These are phyloP conservation scores for Temnothorax curvispinosus DNA, from an alignment of 1,140 invertebrate species.

Conservation along the genomic window DNA sequence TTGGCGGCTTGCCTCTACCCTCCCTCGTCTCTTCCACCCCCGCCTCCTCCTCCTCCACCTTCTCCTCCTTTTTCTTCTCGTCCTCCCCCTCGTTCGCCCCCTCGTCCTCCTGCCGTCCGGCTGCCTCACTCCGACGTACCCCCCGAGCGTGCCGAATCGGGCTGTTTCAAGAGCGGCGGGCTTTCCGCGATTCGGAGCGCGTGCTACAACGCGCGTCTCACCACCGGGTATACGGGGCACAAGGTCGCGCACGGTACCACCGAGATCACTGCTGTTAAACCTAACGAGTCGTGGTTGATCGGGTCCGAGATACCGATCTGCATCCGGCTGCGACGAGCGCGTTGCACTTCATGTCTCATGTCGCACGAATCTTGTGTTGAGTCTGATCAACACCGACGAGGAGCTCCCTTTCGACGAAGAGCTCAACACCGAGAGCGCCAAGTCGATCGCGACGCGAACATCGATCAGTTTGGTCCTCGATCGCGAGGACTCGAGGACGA, in stretches of 20 bases:
- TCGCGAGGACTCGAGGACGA: not conserved
- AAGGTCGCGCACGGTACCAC: constrained; percentile 18
- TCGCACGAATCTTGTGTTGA: not conserved
- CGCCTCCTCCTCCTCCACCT: constrained; percentile 1
- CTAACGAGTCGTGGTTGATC: not conserved
- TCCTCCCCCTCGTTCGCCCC: constrained; percentile 1
- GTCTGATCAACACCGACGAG: not conserved
- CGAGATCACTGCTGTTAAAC: not conserved
- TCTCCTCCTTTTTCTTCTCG: constrained; percentile 7
- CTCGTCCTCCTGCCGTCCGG: constrained; percentile 5
- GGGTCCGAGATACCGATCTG: not conserved
- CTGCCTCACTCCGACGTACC: not conserved
- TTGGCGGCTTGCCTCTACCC: not conserved
- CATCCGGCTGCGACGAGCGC: constrained; percentile 19
- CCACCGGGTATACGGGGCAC: not conserved
- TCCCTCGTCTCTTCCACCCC: constrained; percentile 8
- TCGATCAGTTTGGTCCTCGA: not conserved
- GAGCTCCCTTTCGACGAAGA: not conserved
- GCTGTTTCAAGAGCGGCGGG: not conserved
- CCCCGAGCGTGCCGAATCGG: constrained; percentile 23
- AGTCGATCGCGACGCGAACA: not conserved
- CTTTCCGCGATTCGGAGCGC: constrained; percentile 13
- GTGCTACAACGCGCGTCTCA: not conserved
- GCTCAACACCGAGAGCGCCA: not conserved
- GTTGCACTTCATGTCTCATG: constrained; percentile 38